phyloP scores from a whole-genome alignment of 1,140 invertebrate species.

The Contarinia nasturtii region DNA sequence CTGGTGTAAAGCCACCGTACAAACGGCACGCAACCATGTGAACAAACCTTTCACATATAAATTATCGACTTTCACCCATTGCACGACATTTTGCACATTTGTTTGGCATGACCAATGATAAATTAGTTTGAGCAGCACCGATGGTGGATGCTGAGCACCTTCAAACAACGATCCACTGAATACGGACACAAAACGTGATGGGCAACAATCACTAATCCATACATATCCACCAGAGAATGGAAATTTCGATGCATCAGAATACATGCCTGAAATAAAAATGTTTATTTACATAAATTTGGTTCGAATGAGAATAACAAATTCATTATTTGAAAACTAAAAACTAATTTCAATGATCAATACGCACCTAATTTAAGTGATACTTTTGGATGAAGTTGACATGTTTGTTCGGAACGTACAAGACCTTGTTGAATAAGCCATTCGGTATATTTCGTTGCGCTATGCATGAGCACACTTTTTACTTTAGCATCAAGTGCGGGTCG shows the following conservation, averaged over 20 bases:
- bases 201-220: conserved; percentile 72
- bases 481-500: conserved; percentile 40
- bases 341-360: too few relatives aligned
- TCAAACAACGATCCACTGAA: conserved; percentile 75
- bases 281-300: neutral
- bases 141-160: conserved; percentile 58
- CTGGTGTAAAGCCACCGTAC: conserved; percentile 56
- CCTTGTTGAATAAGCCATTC: conserved; percentile 78
- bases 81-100: conserved; percentile 65
- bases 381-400: conserved; percentile 40
- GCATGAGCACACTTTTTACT: conserved; percentile 62
- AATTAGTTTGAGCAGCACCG: conserved; percentile 59
- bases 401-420: conserved; percentile 54
- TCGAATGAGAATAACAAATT: neutral
- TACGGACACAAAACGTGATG: conserved; percentile 62
- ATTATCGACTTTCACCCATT: conserved; percentile 71
- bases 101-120: conserved; percentile 85
- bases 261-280: conserved; percentile 35
- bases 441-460: conserved; percentile 58
- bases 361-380: conserved; percentile 50
- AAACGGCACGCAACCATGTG: conserved; percentile 55
- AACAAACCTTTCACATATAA: conserved; percentile 58
- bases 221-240: conserved; percentile 75
- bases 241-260: conserved; percentile 63
- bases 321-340: neutral